Conservation (phyloP, 2,113 vertebrate genomes). For the Callithrix jacchus region DNA sequence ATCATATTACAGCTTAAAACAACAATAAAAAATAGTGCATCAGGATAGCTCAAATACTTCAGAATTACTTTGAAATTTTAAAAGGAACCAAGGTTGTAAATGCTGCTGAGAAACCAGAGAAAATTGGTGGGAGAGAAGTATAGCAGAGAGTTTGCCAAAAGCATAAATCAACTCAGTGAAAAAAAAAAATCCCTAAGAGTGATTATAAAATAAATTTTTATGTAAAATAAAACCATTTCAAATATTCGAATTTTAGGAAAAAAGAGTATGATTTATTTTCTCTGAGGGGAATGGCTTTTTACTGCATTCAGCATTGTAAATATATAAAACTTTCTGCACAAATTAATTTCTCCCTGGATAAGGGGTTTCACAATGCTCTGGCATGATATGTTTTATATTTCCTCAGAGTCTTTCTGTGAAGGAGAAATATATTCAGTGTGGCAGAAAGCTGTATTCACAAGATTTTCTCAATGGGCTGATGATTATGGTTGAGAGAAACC, state of each 20-base stretch:
- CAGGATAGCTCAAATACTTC: neutral
- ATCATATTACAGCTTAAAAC: neutral
- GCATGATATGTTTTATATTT: neutral
- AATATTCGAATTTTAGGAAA: neutral
- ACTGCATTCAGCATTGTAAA: neutral
- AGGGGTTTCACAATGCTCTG: neutral
- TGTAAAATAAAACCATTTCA: conserved; percentile 18
- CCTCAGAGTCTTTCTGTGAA: neutral
- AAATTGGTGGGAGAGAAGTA: neutral
- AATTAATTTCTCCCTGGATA: neutral
- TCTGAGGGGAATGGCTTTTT: conserved; percentile 21
- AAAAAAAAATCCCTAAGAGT: conserved; percentile 22
- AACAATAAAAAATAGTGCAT: neutral
- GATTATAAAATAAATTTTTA: conserved; percentile 26
- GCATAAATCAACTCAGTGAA: neutral
- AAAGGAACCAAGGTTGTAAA: neutral
- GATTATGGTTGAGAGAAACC: neutral
- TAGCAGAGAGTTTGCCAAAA: neutral
- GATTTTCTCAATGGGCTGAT: neutral
- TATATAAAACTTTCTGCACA: neutral
- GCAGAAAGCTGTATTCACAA: neutral
- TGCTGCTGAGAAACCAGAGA: neutral
- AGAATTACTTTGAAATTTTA: neutral
- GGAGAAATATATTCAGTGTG: neutral
- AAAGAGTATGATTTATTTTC: neutral